Evolutionary conservation across 2,888 invertebrate genomes (phyloP), one percentile per base, ranked within the genome.

Genomic region (Elegia similella): DNA sequence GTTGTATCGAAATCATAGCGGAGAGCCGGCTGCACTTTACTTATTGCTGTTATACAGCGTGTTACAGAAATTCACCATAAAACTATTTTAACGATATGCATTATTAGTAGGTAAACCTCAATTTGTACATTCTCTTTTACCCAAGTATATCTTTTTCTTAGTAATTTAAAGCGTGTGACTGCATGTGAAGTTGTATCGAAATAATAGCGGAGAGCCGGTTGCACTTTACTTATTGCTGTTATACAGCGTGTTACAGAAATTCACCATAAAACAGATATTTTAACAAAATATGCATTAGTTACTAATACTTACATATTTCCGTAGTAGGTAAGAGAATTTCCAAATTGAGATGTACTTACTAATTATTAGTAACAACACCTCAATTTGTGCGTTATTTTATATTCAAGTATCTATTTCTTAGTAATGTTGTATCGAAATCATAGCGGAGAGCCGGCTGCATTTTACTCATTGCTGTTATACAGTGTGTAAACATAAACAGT

Each of bases 221-320:
- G 88, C 88, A 89, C 88, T 89, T 80, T 78, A 80, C 86, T 84
- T 84, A 88, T 88, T 89, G 88, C 86, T 78, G 67, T 59, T 68
- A 55, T 75, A 87, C 81, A 80, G 79, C 69, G 42, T 73, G 70
- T 46, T 50, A 15, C 47, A 13, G 8, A 34, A 30, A 46, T 44
- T 46, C 6, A 23, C 34, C 46, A 8, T 30, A 30, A 47, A 47
- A 47, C 2, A 47, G 1, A 17, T 1, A 32, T 23, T 23, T 23
- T 32, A 32, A 30, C 1, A 32, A 32, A 32, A 32, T 8, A 32
- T 6, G 30, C 5, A 6, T 3, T 30, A 30, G 7, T 6, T 6
- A 7, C 30, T 16, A 15, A 43, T 7, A 43, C 15, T 13, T 13
- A 42, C n/a, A n/a, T n/a, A n/a, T n/a, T n/a, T n/a, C n/a, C n/a